phyloP scores from a whole-genome alignment of 2,113 vertebrate genomes.

The Rafetus swinhoei region DNA sequence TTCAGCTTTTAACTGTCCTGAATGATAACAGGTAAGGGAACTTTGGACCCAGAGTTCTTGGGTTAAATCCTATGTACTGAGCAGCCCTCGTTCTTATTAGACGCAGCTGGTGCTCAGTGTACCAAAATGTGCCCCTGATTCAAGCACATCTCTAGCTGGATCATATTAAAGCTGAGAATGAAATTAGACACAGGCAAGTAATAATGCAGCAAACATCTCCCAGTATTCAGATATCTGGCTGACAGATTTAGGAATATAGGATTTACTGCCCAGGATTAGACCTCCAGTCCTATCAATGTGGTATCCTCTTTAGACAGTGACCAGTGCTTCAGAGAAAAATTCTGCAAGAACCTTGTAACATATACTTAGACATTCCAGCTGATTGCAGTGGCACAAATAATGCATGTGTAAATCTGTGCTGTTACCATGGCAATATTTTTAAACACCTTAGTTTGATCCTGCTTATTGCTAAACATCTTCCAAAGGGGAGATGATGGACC shows the following conservation, averaged over 20 bases:
- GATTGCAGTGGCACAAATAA: neutral
- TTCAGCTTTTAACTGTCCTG: neutral
- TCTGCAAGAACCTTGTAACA: neutral
- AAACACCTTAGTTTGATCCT: neutral
- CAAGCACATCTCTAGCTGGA: neutral
- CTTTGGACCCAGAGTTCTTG: neutral
- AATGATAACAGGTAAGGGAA: neutral
- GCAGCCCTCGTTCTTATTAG: neutral
- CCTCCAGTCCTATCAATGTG: accelerated
- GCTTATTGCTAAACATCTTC: neutral
- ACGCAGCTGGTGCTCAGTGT: neutral
- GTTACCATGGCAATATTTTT: neutral
- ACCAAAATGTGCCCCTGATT: constrained; percentile 10
- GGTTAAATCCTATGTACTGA: neutral
- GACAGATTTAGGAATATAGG: neutral
- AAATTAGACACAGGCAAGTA: constrained; percentile 20
- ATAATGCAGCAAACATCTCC: neutral
- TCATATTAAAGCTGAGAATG: constrained; percentile 14
- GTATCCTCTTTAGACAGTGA: accelerated
- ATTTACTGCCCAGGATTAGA: neutral
- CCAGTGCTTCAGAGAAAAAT: accelerated
- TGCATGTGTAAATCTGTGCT: neutral
- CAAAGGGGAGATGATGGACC: neutral
- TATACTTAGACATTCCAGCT: neutral
- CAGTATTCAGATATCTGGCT: neutral